These are phyloP conservation scores for Nematostella vectensis DNA, from an alignment of 92 coral and sea anemone species.

Conservation along the genomic window DNA sequence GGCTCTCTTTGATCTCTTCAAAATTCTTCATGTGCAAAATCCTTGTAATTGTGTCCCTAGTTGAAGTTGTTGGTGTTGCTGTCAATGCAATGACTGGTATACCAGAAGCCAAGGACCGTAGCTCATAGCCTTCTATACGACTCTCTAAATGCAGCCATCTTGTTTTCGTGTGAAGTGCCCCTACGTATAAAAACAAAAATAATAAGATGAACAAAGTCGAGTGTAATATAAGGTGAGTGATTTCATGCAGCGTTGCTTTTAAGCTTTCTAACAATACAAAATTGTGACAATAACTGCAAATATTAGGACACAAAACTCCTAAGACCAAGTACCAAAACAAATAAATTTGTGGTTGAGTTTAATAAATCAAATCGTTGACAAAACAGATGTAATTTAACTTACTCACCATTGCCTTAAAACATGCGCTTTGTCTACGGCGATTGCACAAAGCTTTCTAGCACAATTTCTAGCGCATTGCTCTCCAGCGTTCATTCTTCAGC, in stretches of 20 bases:
- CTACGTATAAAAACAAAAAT: conserved; percentile 3
- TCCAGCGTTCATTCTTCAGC: conserved; percentile 23
- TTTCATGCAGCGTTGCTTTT: neutral
- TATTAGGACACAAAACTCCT: too few species aligned
- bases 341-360: too few species aligned
- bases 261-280: too few species aligned
- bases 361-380: too few species aligned
- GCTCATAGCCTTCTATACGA: conserved; percentile 21
- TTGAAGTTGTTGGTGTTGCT: conserved; percentile 34
- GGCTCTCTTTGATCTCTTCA: conserved; percentile 31
- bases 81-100: conserved; percentile 34
- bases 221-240: neutral
- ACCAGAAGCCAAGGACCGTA: conserved; percentile 25
- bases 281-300: too few species aligned
- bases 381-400: too few species aligned
- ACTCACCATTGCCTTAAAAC: conserved; percentile 25
- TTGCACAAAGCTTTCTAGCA: conserved; percentile 21
- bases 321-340: too few species aligned
- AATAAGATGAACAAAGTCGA: neutral
- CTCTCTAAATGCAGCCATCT: conserved; percentile 37
- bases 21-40: conserved; percentile 18
- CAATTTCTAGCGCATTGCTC: conserved; percentile 15
- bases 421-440: conserved; percentile 43
- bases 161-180: conserved; percentile 30
- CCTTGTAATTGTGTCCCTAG: conserved; percentile 25